Conservation (phyloP, 2,113 vertebrate species). For the Pao palembangensis region DNA sequence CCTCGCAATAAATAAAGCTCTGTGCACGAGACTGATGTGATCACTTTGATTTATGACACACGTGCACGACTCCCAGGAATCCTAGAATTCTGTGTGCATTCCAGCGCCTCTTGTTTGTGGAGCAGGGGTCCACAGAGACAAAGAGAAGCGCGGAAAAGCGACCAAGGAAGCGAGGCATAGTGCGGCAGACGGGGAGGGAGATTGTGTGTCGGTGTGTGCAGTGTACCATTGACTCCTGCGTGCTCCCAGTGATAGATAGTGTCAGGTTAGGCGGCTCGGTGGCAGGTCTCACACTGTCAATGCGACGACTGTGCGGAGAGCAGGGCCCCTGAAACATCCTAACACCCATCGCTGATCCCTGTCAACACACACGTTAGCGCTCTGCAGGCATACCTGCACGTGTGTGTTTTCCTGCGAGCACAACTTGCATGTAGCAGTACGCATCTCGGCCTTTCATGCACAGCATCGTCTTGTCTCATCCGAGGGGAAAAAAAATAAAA, state of each 20-base stretch:
- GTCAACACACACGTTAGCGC: constrained; percentile 62
- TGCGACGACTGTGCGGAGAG: constrained; percentile 62
- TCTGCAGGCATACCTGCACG: constrained; percentile 40
- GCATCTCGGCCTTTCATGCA: constrained; percentile 41
- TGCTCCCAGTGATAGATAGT: constrained; percentile 74
- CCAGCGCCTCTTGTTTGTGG: constrained; percentile 36
- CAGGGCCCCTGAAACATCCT: constrained; percentile 64
- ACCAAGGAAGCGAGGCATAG: constrained; percentile 63
- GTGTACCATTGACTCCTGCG: constrained; percentile 70
- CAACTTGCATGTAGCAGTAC: constrained; percentile 5
- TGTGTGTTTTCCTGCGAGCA: neutral
- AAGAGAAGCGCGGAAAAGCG: constrained; percentile 43
- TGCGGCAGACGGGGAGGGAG: constrained; percentile 66
- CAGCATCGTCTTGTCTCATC: constrained; percentile 35
- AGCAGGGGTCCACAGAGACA: constrained; percentile 45
- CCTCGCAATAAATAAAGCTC: constrained; percentile 50
- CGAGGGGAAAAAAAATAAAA: constrained; percentile 24
- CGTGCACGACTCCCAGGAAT: constrained; percentile 38
- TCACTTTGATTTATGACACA: constrained; percentile 66
- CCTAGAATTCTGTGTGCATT: constrained; percentile 5
- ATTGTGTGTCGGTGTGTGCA: constrained; percentile 70
- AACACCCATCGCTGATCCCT: constrained; percentile 72
- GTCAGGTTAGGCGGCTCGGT: constrained; percentile 70
- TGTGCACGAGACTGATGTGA: constrained; percentile 50
- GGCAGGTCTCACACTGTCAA: constrained; percentile 69